phyloP scores from a whole-genome alignment of 2,888 invertebrate genomes.

The Protophormia terraenovae region DNA sequence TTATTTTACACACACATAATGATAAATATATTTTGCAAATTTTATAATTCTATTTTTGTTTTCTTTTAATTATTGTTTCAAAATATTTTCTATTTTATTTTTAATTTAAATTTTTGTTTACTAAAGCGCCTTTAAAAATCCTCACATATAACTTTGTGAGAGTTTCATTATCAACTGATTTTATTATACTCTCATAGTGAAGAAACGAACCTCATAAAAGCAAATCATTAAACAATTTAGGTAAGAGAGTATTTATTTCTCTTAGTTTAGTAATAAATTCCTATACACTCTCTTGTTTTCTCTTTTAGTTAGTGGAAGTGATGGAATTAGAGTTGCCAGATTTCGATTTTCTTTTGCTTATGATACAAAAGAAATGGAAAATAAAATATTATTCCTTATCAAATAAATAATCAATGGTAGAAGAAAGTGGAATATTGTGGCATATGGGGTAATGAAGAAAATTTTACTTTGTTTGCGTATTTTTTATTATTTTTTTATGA shows the following conservation, averaged over 20 bases:
- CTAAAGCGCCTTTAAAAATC: constrained; percentile 51
- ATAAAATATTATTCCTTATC: no score
- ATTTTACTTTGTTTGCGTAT: no score
- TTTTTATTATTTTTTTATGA: no score
- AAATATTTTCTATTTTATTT: neutral
- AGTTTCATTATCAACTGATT: constrained; percentile 67
- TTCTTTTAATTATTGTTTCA: constrained; percentile 7
- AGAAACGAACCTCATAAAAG: constrained; percentile 42
- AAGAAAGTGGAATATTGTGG: no score
- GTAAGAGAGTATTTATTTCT: constrained; percentile 27
- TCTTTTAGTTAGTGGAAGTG: neutral
- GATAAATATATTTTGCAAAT: constrained; percentile 20
- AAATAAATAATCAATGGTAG: no score
- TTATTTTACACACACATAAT: neutral
- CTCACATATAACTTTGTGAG: constrained; percentile 47
- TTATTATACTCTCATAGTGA: constrained; percentile 46
- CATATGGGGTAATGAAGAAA: no score
- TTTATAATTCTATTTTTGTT: constrained; percentile 37
- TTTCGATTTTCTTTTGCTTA: neutral
- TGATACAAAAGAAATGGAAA: no score
- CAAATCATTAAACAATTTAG: neutral
- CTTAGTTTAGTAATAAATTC: neutral
- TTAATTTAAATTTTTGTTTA: neutral
- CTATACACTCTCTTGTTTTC: neutral
- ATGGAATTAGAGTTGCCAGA: neutral